Base-by-base conservation (phyloP, 1,140 invertebrate genomes). In the Callitettix versicolor region DNA sequence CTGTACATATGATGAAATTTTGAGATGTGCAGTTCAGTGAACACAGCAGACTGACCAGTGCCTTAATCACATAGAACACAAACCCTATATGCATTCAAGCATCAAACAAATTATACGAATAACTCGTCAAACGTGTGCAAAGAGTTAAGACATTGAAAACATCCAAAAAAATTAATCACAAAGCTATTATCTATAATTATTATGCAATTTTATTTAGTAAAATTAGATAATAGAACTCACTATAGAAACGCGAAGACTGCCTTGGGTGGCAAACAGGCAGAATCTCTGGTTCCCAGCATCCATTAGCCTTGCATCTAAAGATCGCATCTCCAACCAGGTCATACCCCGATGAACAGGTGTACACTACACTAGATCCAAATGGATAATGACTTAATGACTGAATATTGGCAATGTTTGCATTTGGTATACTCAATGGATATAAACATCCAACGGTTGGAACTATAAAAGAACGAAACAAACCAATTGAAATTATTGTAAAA, bases 251-350 rank as follows among this genome's bases (percentile, higher is more conserved):
- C 26, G 53, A 14, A 11, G 43, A 15, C 2, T 53, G 40, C 2
- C 52, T 7, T 21, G 38, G 42, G 15, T 55, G 42, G 44, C 66
- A 69, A 9, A 61, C 59, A 17, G 67, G 67, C 2, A 58, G 58
- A 26, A 57, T 55, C 18, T 55, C 53, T 7, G 74, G 73, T 24
- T 63, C 59, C 74, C 74, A 76, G 56, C 73, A 74, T 3, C 73
- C 73, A 24, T 65, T 65, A 20, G 58, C 40, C 12, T 65, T 61
- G 60, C 74, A 76, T 14, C 65, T 67, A 30, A 73, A 53, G 5
- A 70, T 57, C 7, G 65, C 53, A 36, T 69, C 63, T 7, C 73
- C 73, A 15, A 66, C 56, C 24, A 75, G 58, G n/a, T 64, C 62
- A 60, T 70, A 73, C 5, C 71, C 73, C 3, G 68, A 62, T 6